Evolutionary conservation across 1,140 invertebrate species (phyloP).

Genomic region (Samia ricini): DNA sequence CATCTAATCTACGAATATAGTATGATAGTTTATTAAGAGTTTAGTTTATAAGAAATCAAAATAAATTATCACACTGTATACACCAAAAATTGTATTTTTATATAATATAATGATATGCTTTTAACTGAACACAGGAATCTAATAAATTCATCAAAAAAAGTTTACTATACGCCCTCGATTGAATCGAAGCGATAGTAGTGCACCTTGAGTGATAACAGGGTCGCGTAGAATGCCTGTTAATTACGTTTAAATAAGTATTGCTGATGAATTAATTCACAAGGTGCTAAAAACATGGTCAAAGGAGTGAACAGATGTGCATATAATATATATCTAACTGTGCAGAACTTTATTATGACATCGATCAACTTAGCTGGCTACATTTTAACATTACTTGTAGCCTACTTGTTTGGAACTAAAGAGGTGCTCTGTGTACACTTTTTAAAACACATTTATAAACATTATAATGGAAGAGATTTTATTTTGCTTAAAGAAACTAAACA

Average conservation of each 20-base stretch:
- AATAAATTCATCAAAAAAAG: constrained; percentile 9
- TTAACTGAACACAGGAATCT: constrained; percentile 2
- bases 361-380: neutral
- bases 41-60: constrained; percentile 12
- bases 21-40: constrained; percentile 13
- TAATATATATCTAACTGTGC: neutral
- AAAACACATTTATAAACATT: constrained; percentile 25
- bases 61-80: constrained; percentile 18
- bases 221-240: neutral
- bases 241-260: neutral
- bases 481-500: constrained; percentile 28
- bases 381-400: constrained; percentile 11
- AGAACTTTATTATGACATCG: neutral
- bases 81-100: neutral
- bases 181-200: constrained; percentile 13
- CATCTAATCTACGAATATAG: constrained; percentile 7
- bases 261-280: neutral
- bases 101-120: neutral
- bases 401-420: constrained; percentile 23
- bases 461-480: constrained; percentile 40
- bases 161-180: neutral
- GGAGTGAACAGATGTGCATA: neutral
- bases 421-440: constrained; percentile 15
- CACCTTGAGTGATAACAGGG: constrained; percentile 13
- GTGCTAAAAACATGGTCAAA: neutral